These are phyloP conservation scores for Wasmannia auropunctata DNA, from an alignment of 1,140 invertebrate genomes.

Conservation along the genomic window DNA sequence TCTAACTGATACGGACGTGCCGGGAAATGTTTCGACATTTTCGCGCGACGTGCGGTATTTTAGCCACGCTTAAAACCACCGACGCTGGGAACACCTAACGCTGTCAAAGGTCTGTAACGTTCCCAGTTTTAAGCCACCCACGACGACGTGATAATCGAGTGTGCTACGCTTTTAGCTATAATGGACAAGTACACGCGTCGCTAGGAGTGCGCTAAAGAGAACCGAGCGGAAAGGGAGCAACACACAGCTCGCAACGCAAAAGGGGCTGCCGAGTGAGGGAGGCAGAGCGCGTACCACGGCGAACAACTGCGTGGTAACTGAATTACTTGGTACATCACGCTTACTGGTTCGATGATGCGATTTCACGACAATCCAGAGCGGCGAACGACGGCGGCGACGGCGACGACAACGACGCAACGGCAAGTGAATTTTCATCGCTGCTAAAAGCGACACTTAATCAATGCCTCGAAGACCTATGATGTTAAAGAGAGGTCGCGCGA, in stretches of 20 bases:
- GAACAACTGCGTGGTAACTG: slow-evolving; percentile 83
- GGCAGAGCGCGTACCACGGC: slow-evolving; percentile 49
- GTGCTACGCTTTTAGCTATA: slow-evolving; percentile 84
- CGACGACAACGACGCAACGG: slow-evolving; percentile 12
- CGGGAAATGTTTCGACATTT: slow-evolving; percentile 7
- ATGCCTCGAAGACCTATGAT: slow-evolving; percentile 11
- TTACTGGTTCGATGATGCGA: slow-evolving; percentile 79
- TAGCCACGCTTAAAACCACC: slow-evolving; percentile 40
- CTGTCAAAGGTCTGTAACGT: slow-evolving; percentile 73
- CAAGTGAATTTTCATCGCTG: slow-evolving; percentile 48
- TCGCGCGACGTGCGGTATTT: neutral
- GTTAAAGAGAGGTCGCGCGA: slow-evolving; percentile 14
- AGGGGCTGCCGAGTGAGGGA: slow-evolving; percentile 66
- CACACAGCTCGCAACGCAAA: slow-evolving; percentile 66
- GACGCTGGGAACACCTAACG: slow-evolving; percentile 45
- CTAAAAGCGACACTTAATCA: slow-evolving; percentile 55
- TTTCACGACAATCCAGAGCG: slow-evolving; percentile 75
- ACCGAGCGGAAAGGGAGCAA: slow-evolving; percentile 45
- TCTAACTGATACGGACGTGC: neutral
- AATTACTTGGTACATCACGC: slow-evolving; percentile 83
- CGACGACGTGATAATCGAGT: slow-evolving; percentile 84
- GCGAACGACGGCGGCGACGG: slow-evolving; percentile 56
- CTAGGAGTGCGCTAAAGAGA: slow-evolving; percentile 75
- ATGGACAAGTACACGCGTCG: slow-evolving; percentile 83
- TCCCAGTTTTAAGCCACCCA: slow-evolving; percentile 81